Percentiles rank a stretch among this genome's conserved stretches.
These are phyloP conservation scores for Meliscaeva auricollis DNA, from an alignment of 2,888 invertebrate species.

Conservation along the genomic window DNA sequence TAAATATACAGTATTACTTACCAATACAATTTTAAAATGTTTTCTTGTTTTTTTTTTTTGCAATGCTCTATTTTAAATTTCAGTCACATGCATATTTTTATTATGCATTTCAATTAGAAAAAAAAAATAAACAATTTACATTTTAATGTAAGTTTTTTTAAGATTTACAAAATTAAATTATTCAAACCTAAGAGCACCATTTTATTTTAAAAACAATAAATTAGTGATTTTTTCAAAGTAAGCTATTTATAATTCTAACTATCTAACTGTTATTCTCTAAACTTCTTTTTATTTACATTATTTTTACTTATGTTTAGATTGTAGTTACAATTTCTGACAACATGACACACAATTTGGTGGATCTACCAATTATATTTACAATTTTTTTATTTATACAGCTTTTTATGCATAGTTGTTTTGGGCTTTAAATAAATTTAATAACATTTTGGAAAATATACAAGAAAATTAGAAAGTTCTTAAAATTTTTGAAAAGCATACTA, in stretches of 20 bases:
- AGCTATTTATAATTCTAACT: conserved; percentile 12
- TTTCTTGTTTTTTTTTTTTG: no score
- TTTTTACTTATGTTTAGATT: conserved; percentile 19
- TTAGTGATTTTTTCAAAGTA: conserved; percentile 1
- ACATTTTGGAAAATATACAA: no score
- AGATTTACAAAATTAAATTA: conserved; percentile 18
- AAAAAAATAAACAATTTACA: conserved; percentile 23
- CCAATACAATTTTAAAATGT: neutral
- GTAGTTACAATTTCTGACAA: conserved; percentile 48
- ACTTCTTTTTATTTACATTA: conserved; percentile 43
- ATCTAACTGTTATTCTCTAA: conserved; percentile 36
- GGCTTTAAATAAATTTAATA: no score
- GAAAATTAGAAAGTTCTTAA: no score
- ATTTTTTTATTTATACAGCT: neutral
- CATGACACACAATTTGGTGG: conserved; percentile 74
- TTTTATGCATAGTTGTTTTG: neutral
- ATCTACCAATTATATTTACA: conserved; percentile 68
- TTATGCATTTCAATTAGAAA: conserved; percentile 56
- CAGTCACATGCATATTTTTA: conserved; percentile 61
- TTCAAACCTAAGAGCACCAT: conserved; percentile 67
- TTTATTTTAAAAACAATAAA: conserved; percentile 41
- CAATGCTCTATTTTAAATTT: conserved; percentile 41
- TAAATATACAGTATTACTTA: neutral
- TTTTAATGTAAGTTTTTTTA: neutral
- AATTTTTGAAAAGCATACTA: no score